Evolutionary conservation across 1,140 invertebrate species (phyloP).

Genomic region (Aleiodes sp.): DNA sequence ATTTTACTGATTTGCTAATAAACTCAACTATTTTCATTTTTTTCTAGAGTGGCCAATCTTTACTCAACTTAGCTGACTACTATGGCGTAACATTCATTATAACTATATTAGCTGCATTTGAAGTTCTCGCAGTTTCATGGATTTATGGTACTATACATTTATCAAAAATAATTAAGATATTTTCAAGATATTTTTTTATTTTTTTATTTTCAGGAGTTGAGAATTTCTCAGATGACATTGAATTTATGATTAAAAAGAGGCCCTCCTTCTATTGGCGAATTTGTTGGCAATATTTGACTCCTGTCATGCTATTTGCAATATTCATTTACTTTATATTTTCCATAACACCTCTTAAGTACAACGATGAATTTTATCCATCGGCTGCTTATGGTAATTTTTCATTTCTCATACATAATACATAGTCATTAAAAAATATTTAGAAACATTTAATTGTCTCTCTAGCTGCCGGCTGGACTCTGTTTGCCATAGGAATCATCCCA

Average conservation of each 20-base stretch:
- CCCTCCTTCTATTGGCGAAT: conserved; percentile 82
- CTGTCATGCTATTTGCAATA: conserved; percentile 76
- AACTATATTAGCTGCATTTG: conserved; percentile 68
- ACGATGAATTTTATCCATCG: conserved; percentile 59
- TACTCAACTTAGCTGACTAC: conserved; percentile 73
- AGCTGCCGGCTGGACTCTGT: conserved; percentile 66
- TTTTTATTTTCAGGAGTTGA: too few species aligned
- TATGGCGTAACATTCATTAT: conserved; percentile 72
- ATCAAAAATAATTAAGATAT: too few species aligned
- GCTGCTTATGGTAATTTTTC: conserved; percentile 59
- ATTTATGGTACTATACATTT: too few species aligned
- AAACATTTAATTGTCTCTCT: conserved; percentile 39
- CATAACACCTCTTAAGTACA: conserved; percentile 67
- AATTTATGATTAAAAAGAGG: conserved; percentile 78
- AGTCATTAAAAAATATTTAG: too few species aligned
- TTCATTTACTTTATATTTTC: conserved; percentile 72
- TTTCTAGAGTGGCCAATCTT: conserved; percentile 73
- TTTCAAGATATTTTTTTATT: too few species aligned
- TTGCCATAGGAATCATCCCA: conserved; percentile 63
- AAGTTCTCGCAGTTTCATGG: conserved; percentile 66
- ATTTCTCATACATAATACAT: too few species aligned
- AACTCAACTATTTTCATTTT: too few species aligned
- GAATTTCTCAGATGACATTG: conserved; percentile 71
- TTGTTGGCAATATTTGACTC: conserved; percentile 83
- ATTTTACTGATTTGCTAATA: too few species aligned